A percentile compares a stretch with the other conserved stretches of the same genome.
Evolutionary conservation across 2,888 invertebrate species (phyloP).

Genomic region (Saturnia japonica): DNA sequence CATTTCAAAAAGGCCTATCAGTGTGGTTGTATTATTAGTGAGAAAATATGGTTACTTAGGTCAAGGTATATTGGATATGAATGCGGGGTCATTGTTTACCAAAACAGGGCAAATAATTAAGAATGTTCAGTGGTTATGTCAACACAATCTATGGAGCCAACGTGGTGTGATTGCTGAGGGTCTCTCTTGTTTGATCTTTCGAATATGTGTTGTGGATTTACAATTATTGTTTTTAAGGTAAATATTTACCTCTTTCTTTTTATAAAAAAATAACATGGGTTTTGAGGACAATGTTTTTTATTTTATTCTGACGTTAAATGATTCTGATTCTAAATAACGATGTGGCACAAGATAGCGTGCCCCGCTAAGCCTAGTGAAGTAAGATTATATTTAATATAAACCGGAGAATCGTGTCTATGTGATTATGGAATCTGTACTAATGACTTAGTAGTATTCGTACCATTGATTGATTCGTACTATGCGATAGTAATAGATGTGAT

Average conservation of each 20-base stretch:
- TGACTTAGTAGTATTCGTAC: too few species aligned
- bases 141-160: conserved; percentile 61
- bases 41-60: conserved; percentile 31
- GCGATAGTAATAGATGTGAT: too few species aligned
- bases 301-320: too few species aligned
- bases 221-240: conserved; percentile 53
- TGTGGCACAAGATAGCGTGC: too few species aligned
- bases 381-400: too few species aligned
- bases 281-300: not conserved
- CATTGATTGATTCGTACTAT: too few species aligned
- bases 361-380: too few species aligned
- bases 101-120: conserved; percentile 77
- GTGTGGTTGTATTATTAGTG: conserved; percentile 22
- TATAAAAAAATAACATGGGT: not conserved
- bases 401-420: too few species aligned
- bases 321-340: too few species aligned
- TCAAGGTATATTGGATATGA: conserved; percentile 48
- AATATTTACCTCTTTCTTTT: conserved; percentile 38
- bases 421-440: too few species aligned
- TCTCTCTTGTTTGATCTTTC: conserved; percentile 64
- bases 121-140: conserved; percentile 80
- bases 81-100: conserved; percentile 71
- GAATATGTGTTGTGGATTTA: conserved; percentile 49
- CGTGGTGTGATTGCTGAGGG: conserved; percentile 59
- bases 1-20: conserved; percentile 41